Evolutionary conservation across 2,113 vertebrate species (phyloP).

Genomic region (Pangasianodon hypophthalmus): DNA sequence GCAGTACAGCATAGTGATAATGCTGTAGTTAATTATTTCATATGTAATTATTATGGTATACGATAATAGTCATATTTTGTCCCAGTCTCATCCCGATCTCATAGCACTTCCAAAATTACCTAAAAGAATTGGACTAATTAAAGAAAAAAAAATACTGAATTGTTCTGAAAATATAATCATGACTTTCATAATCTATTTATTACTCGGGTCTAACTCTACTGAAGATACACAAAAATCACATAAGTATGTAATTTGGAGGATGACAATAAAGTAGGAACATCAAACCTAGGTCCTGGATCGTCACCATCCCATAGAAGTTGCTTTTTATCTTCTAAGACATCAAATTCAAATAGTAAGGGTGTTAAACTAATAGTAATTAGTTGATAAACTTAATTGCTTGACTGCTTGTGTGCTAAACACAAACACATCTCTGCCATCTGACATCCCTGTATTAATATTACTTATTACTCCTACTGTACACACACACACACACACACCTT

Average conservation of each 20-base stretch:
- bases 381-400: neutral
- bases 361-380: neutral
- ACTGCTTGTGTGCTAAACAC: neutral
- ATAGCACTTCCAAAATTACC: too few relatives aligned
- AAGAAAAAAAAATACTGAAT: too few relatives aligned
- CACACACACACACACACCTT: conserved; percentile 65
- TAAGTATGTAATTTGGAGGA: neutral
- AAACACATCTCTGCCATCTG: neutral
- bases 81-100: too few relatives aligned
- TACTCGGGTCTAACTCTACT: too few relatives aligned
- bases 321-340: neutral
- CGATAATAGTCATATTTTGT: too few relatives aligned
- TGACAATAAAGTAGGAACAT: neutral
- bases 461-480: neutral
- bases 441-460: neutral
- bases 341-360: neutral
- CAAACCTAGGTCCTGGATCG: neutral
- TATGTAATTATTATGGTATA: too few relatives aligned
- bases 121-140: too few relatives aligned
- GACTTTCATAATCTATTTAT: too few relatives aligned
- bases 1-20: neutral
- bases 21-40: neutral
- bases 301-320: neutral
- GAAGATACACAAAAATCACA: too few relatives aligned
- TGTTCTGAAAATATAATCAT: too few relatives aligned